These are phyloP conservation scores for Perdita meconis DNA, from an alignment of 2,888 invertebrate species.

Conservation along the genomic window DNA sequence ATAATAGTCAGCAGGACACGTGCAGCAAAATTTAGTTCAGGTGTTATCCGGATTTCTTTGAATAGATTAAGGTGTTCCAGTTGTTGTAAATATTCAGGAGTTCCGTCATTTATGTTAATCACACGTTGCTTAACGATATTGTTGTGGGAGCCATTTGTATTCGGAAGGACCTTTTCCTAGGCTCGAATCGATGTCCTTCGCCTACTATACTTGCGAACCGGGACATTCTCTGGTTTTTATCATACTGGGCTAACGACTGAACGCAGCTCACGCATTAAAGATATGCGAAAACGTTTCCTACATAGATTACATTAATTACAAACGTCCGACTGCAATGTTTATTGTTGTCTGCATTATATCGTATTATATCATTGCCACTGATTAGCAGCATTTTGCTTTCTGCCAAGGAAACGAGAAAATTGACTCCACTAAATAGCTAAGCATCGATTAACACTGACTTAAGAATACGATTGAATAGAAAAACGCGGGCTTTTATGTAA, in stretches of 20 bases:
- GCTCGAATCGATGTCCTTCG: neutral
- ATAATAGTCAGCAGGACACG: no score
- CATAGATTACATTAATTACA: conserved; percentile 64
- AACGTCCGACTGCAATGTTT: conserved; percentile 26
- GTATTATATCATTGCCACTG: neutral
- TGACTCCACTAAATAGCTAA: no score
- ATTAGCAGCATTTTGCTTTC: neutral
- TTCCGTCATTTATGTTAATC: neutral
- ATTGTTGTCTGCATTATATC: conserved; percentile 4
- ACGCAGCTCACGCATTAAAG: conserved; percentile 41
- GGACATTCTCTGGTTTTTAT: conserved; percentile 22
- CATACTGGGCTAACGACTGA: neutral
- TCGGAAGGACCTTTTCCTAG: neutral
- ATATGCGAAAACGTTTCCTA: conserved; percentile 56
- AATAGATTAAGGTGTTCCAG: neutral
- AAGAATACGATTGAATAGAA: neutral
- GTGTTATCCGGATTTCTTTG: no score
- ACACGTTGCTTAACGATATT: neutral
- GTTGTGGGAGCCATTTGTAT: neutral
- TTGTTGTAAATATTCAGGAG: neutral
- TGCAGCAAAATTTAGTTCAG: no score
- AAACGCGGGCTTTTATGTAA: neutral
- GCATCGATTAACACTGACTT: neutral
- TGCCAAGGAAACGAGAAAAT: neutral
- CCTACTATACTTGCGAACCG: neutral